Evolutionary conservation across 2,797 vertebrate species (phyloP).

Genomic region (Lacerta agilis): DNA sequence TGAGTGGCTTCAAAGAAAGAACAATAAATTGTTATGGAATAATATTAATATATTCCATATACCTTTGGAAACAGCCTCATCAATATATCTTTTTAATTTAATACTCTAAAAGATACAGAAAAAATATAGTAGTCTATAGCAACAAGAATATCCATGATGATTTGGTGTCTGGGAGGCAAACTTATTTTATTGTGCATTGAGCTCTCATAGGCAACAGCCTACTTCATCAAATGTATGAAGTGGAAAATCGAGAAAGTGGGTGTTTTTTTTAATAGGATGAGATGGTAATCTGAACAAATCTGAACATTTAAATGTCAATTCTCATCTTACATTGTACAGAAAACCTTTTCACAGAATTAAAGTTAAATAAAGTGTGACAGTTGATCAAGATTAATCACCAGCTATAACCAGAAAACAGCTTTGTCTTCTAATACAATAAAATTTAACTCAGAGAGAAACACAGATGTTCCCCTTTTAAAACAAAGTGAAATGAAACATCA

Average conservation of each 20-base stretch:
- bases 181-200: neutral
- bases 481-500: constrained; percentile 44
- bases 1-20: constrained; percentile 51
- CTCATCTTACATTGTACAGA: constrained; percentile 52
- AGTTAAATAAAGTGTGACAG: constrained; percentile 71
- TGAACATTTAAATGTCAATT: constrained; percentile 71
- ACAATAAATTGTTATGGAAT: constrained; percentile 38
- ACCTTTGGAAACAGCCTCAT: constrained; percentile 55
- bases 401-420: constrained; percentile 56
- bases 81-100: constrained; percentile 62
- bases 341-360: constrained; percentile 62
- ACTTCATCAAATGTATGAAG: neutral
- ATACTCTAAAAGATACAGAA: constrained; percentile 53
- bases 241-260: neutral
- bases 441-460: constrained; percentile 41
- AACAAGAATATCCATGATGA: neutral
- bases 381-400: constrained; percentile 69
- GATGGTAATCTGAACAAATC: constrained; percentile 45
- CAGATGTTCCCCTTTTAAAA: constrained; percentile 25
- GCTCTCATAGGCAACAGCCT: neutral
- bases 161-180: neutral
- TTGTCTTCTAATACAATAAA: constrained; percentile 63
- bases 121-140: constrained; percentile 1
- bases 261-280: constrained; percentile 32
- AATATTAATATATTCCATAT: constrained; percentile 64